Conservation (phyloP, 2,113 vertebrate genomes). For the Malurus alboscapulatus region DNA sequence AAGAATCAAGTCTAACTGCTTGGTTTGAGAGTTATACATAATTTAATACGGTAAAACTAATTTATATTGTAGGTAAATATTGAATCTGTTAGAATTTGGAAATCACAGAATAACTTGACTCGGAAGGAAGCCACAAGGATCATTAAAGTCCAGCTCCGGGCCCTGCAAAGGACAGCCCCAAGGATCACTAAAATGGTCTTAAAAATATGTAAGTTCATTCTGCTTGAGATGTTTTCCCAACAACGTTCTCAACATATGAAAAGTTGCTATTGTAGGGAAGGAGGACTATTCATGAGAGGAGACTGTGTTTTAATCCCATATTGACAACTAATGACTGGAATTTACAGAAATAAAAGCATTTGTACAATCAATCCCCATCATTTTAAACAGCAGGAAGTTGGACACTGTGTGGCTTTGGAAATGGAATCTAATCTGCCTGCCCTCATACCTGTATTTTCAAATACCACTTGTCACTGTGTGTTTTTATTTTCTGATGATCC, state of each 20-base stretch:
- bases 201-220: background rate
- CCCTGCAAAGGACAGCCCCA: background rate
- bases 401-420: background rate
- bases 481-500: background rate
- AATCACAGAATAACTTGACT: background rate
- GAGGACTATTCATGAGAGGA: background rate
- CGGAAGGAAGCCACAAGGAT: background rate
- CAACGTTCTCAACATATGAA: background rate
- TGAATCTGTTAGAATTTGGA: background rate
- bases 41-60: background rate
- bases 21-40: background rate
- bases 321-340: background rate
- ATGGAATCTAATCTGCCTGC: background rate
- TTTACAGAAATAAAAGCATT: background rate
- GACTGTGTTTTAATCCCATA: background rate
- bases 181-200: background rate
- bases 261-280: background rate
- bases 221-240: background rate
- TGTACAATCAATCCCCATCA: background rate
- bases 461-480: background rate
- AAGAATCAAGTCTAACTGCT: background rate
- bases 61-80: background rate
- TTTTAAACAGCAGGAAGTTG: background rate
- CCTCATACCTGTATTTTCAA: background rate
- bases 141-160: background rate